phyloP scores from a whole-genome alignment of 2,888 invertebrate genomes.

The Lordiphosa fenestrarum region DNA sequence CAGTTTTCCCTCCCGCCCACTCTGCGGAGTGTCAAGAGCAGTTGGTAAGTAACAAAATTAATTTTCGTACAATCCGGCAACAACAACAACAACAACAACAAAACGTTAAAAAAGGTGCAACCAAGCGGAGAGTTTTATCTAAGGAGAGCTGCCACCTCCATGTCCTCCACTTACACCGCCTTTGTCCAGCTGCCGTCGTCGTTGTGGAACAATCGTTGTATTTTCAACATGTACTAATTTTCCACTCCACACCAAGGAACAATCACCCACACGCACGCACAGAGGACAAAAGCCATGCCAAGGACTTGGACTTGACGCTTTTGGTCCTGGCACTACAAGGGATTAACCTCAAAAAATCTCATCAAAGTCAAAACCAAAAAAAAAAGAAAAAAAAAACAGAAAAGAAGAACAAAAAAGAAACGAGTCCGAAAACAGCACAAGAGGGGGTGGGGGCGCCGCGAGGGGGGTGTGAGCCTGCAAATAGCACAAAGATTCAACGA shows the following conservation, averaged over 20 bases:
- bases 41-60: slow-evolving; percentile 71
- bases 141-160: slow-evolving; percentile 37
- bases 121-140: slow-evolving; percentile 48
- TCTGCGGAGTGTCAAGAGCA: slow-evolving; percentile 47
- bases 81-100: slow-evolving; percentile 48
- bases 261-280: slow-evolving; percentile 40
- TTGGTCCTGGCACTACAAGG: slow-evolving; percentile 73
- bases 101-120: slow-evolving; percentile 53
- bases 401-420: slow-evolving; percentile 20
- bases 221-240: slow-evolving; percentile 72
- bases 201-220: slow-evolving; percentile 62
- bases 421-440: slow-evolving; percentile 13
- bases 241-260: slow-evolving; percentile 71
- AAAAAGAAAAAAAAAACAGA: slow-evolving; percentile 34
- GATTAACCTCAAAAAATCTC: slow-evolving; percentile 76
- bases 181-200: slow-evolving; percentile 37
- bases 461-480: slow-evolving; percentile 55
- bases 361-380: slow-evolving; percentile 74
- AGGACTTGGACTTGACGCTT: slow-evolving; percentile 71
- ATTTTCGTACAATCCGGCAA: slow-evolving; percentile 64
- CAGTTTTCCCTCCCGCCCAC: slow-evolving; percentile 9
- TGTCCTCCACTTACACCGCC: background rate
- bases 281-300: slow-evolving; percentile 57
- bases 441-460: slow-evolving; percentile 4
- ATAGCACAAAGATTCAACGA: slow-evolving; percentile 66